Percentiles rank a stretch among this genome's conserved stretches.
Conservation (phyloP, 30 jellyfish, hydroid and myxozoan species). For the Aurelia coerulea region DNA sequence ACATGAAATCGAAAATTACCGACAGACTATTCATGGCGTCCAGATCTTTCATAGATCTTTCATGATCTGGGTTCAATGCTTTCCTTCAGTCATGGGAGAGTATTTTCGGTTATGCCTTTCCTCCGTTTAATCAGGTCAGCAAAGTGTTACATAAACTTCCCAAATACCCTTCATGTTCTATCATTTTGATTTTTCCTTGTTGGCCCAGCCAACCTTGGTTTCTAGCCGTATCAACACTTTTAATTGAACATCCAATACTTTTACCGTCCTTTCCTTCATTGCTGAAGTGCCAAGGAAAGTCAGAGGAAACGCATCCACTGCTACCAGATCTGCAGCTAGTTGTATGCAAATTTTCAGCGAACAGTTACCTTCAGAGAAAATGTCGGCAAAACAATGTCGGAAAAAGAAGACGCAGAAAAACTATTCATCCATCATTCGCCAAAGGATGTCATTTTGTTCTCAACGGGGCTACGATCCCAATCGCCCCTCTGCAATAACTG, state of each 20-base stretch:
- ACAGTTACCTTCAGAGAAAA: slow-evolving; percentile 2
- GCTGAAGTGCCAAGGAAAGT: slow-evolving; percentile 14
- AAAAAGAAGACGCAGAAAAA: slow-evolving; percentile 8
- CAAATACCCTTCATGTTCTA: background rate
- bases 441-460: slow-evolving; percentile 37
- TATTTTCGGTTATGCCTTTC: slow-evolving; percentile 49
- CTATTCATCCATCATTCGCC: slow-evolving; percentile 17
- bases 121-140: slow-evolving; percentile 57
- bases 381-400: slow-evolving; percentile 11
- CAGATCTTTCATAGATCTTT: slow-evolving; percentile 19
- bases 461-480: slow-evolving; percentile 17
- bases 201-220: slow-evolving; percentile 71
- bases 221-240: background rate
- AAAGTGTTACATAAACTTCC: slow-evolving; percentile 5
- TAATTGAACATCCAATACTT: background rate
- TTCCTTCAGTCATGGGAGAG: slow-evolving; percentile 29
- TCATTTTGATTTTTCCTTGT: slow-evolving; percentile 20
- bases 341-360: slow-evolving; percentile 52
- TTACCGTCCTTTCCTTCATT: background rate
- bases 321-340: slow-evolving; percentile 21
- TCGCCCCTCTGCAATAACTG: slow-evolving; percentile 11
- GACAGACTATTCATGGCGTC: slow-evolving; percentile 18
- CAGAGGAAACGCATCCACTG: slow-evolving; percentile 32
- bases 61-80: slow-evolving; percentile 12
- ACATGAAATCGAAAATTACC: slow-evolving; percentile 32